These are phyloP conservation scores for Rhysida immarginata DNA, from an alignment of 1,140 invertebrate genomes.

Conservation along the genomic window DNA sequence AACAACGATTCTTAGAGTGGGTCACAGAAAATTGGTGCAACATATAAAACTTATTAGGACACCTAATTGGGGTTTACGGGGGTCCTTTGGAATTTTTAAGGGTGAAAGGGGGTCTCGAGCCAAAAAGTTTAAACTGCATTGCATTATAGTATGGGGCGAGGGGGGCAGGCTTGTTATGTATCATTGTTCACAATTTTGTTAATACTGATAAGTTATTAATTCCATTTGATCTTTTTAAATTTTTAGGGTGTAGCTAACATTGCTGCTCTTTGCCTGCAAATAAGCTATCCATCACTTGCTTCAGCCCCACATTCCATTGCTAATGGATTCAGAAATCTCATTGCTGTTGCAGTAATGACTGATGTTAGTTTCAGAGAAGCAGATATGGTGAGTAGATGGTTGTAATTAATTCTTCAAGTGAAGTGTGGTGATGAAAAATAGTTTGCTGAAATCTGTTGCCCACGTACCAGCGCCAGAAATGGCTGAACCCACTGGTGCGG, in stretches of 20 bases:
- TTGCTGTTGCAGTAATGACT: slow-evolving; percentile 89
- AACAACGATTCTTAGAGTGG: no score
- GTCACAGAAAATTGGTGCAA: no score
- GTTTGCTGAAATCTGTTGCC: background rate
- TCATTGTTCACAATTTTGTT: no score
- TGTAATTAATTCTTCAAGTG: background rate
- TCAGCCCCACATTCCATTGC: slow-evolving; percentile 93
- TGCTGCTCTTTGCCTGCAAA: slow-evolving; percentile 80
- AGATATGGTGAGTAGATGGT: slow-evolving; percentile 69
- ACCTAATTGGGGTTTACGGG: no score
- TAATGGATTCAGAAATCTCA: slow-evolving; percentile 95
- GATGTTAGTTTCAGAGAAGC: slow-evolving; percentile 92
- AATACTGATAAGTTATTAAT: no score
- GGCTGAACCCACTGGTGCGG: slow-evolving; percentile 25
- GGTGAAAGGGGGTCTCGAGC: no score
- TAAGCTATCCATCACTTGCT: slow-evolving; percentile 90
- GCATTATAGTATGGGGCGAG: no score
- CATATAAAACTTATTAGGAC: no score
- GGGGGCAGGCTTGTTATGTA: no score
- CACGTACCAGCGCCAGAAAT: slow-evolving; percentile 25
- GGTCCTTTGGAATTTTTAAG: no score
- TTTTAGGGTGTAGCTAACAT: slow-evolving; percentile 72
- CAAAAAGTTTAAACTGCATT: no score
- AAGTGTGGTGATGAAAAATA: background rate
- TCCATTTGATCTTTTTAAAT: slow-evolving; percentile 9